Evolutionary conservation across 2,797 vertebrate genomes (phyloP), one percentile per base, ranked within the genome.

Genomic region (Gobio occitaniae): DNA sequence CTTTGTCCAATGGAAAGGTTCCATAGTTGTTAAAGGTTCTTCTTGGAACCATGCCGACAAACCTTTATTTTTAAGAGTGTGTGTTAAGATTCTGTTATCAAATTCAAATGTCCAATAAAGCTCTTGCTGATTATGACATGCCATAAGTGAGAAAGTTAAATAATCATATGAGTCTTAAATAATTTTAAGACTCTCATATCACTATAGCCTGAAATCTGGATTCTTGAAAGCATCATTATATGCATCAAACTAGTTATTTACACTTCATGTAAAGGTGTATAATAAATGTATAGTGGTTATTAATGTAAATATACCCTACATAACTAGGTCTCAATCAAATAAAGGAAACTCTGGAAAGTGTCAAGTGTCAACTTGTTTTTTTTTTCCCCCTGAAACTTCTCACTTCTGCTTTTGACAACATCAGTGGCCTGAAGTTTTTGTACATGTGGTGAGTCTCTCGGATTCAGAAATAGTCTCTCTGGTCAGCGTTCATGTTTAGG

Each of bases 331-430:
- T 52, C 84, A 44, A 63, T 79, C 10, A 82, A 84, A 90, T 86
- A 87, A 90, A 91, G 81, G 86, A 86, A 89, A 80, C 83, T 92
- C 90, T 93, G 91, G 94, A 91, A 92, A 93, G 88, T 89, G 85
- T 91, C 11, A 78, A 78, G 86, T 65, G 88, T 84, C 82, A 87
- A 85, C 86, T 91, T 89, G 84, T 93, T 89, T 92, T 93, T 93
- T 92, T 89, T 94, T 95, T 94, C 93, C 94, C 93, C 94, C 93
- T 95, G 94, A 95, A 95, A 96, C 94, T 91, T 95, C 94, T 96
- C 95, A 95, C 95, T 96, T 96, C 95, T 95, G 94, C 94, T 95
- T 96, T 96, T 84, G 89, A 93, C 93, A 92, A 92, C 91, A 93
- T 94, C 92, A 92, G 92, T 89, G 91, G 84, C 89, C 88, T 91